Conservation (phyloP, 2,888 invertebrate species). For the Eubasilissa splendida region DNA sequence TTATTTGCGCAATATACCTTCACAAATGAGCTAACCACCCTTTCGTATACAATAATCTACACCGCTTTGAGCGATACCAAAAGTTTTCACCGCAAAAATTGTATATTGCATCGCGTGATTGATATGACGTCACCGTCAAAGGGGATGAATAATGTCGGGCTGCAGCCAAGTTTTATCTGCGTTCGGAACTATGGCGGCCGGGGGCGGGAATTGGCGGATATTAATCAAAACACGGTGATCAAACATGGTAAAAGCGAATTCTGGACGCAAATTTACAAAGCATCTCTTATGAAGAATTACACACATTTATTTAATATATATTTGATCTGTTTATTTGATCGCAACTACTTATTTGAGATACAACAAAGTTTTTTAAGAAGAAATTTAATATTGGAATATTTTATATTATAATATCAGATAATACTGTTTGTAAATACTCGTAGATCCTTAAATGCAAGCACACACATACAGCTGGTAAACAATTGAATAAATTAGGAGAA, state of each 20-base stretch:
- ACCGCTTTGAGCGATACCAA: background rate
- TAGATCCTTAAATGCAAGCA: too few relatives aligned
- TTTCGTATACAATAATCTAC: too few relatives aligned
- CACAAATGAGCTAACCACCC: too few relatives aligned
- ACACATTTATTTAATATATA: too few relatives aligned
- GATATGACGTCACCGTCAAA: conserved; percentile 45
- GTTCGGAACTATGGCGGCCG: background rate
- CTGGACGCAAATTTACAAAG: background rate
- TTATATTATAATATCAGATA: too few relatives aligned
- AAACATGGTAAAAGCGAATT: background rate
- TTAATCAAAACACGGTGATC: conserved; percentile 20
- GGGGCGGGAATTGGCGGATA: conserved; percentile 15
- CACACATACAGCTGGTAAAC: background rate
- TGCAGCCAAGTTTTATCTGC: conserved; percentile 33
- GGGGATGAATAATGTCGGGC: conserved; percentile 43
- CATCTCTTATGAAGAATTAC: background rate
- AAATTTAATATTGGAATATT: too few relatives aligned
- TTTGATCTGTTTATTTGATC: too few relatives aligned
- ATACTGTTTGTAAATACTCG: too few relatives aligned
- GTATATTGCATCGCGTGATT: conserved; percentile 35
- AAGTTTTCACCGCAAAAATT: conserved; percentile 20
- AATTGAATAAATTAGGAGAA: too few relatives aligned
- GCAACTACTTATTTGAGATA: too few relatives aligned
- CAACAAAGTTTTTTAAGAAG: too few relatives aligned
- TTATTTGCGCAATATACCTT: too few relatives aligned